phyloP scores from a whole-genome alignment of 1,140 invertebrate genomes.

The Rhopalosiphum maidis region DNA sequence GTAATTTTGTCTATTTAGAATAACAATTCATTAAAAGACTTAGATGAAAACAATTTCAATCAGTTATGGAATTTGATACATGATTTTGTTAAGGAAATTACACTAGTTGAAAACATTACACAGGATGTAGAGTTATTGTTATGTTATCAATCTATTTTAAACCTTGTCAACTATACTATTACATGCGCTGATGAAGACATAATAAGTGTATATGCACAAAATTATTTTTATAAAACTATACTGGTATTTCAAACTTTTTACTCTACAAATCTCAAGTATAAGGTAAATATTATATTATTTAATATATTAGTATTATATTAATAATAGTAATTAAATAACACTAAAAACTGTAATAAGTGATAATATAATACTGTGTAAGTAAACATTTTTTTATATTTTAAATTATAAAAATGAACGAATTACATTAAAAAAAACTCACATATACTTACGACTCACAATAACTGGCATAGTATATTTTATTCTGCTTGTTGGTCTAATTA shows the following conservation, averaged over 20 bases:
- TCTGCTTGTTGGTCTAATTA: too few relatives aligned
- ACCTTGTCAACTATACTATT: background rate
- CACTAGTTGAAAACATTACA: background rate
- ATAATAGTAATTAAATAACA: background rate
- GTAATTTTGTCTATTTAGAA: background rate
- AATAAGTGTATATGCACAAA: background rate
- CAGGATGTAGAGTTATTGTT: background rate
- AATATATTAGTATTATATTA: background rate
- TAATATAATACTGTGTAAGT: background rate
- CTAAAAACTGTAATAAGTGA: background rate
- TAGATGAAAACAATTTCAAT: conserved; percentile 34
- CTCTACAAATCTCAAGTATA: background rate
- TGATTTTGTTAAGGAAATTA: background rate
- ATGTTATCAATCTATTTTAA: conserved; percentile 36
- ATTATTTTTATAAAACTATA: background rate
- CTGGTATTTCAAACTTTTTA: conserved; percentile 33
- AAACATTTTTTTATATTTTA: background rate
- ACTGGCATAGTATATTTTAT: too few relatives aligned
- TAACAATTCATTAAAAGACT: conserved; percentile 29
- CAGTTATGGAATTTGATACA: conserved; percentile 12
- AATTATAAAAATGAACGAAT: too few relatives aligned
- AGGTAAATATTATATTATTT: background rate
- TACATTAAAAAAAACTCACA: too few relatives aligned
- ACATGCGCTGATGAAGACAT: background rate
- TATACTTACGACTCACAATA: too few relatives aligned